Conservation (phyloP, 2,888 invertebrate species). For the Bombyx huttoni region DNA sequence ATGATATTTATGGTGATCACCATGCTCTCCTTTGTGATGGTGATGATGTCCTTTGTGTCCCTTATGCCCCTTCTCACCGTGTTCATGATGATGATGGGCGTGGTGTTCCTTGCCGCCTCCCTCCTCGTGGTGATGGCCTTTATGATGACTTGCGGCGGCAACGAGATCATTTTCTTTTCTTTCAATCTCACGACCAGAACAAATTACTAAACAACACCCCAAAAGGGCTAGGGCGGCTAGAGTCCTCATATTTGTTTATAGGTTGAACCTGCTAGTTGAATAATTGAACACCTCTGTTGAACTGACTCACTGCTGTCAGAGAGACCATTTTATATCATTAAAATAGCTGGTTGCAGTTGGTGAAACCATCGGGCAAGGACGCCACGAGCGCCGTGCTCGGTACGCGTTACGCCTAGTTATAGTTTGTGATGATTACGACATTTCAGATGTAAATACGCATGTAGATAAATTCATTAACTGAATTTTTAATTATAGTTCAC, state of each 20-base stretch:
- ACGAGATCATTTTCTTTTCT: conserved; percentile 51
- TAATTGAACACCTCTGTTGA: conserved; percentile 44
- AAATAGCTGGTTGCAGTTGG: conserved; percentile 51
- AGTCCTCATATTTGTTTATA: conserved; percentile 47
- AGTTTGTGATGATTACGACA: conserved; percentile 40
- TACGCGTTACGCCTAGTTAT: conserved; percentile 49
- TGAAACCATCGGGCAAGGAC: conserved; percentile 69
- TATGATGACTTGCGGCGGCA: conserved; percentile 61
- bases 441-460: conserved; percentile 23
- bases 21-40: conserved; percentile 84
- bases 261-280: conserved; percentile 29
- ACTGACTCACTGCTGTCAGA: conserved; percentile 44
- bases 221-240: conserved; percentile 51
- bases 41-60: conserved; percentile 83
- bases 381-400: conserved; percentile 26
- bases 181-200: conserved; percentile 48
- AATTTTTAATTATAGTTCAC: no score
- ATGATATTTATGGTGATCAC: conserved; percentile 82
- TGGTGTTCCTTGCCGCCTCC: conserved; percentile 80
- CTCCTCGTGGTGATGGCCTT: conserved; percentile 72
- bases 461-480: no score
- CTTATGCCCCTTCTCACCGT: conserved; percentile 83
- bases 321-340: conserved; percentile 62
- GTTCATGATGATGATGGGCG: conserved; percentile 76
- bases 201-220: conserved; percentile 42